A percentile compares a stretch with the other conserved stretches of the same genome.
Evolutionary conservation across 1,140 invertebrate genomes (phyloP).

Genomic region (Drosophila parabipectinata): DNA sequence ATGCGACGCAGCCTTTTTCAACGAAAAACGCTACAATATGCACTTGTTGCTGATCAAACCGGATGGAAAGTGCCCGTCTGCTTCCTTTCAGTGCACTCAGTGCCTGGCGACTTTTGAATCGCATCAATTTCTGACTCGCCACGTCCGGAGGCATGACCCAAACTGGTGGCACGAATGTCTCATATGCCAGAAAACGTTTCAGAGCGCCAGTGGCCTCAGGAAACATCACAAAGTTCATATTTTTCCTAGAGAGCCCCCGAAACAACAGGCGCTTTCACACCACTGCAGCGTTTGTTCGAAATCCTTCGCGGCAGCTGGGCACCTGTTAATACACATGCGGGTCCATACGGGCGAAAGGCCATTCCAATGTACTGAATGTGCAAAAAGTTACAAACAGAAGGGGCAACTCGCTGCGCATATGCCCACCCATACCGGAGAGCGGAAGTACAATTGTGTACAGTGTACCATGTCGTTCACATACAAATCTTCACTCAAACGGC

Average conservation of each 20-base stretch:
- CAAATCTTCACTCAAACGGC: background rate
- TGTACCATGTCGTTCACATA: background rate
- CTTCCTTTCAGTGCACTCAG: too few species aligned
- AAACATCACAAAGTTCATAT: background rate
- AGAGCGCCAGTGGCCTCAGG: background rate
- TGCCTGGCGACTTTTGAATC: too few species aligned
- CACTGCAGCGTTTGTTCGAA: background rate
- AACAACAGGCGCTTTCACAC: background rate
- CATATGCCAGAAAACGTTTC: background rate
- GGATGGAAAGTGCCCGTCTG: too few species aligned
- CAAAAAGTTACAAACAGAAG: background rate
- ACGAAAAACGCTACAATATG: too few species aligned
- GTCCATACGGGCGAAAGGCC: background rate
- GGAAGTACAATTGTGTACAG: background rate
- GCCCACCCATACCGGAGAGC: background rate
- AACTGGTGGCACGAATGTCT: background rate
- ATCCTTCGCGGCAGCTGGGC: background rate
- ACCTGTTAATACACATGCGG: background rate
- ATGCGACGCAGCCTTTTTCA: too few species aligned
- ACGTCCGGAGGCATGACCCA: background rate
- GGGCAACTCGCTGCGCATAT: background rate
- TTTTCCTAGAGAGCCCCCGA: background rate
- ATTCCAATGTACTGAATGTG: background rate
- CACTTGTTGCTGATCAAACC: too few species aligned
- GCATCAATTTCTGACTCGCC: background rate